Evolutionary conservation across 2,888 invertebrate species (phyloP), one percentile per base, ranked within the genome.

Genomic region (Melinaea menophilus): DNA sequence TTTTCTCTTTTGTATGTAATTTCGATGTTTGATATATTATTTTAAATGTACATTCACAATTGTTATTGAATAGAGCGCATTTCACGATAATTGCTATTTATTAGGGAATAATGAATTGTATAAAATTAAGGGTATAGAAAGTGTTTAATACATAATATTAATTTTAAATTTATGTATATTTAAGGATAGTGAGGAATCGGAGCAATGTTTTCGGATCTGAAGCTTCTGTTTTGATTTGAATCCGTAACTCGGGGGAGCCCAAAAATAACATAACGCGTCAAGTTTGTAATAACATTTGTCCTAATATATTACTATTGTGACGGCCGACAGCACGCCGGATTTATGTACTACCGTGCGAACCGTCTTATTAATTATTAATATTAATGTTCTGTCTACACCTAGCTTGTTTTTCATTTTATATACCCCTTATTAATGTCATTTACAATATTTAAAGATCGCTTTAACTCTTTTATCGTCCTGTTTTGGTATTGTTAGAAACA

Each of bases 201-300:
- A 46, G 47, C 54, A 46, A 37, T 55, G 45, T 46, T 54, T 46
- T 47, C 7, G 31, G 22, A 31, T 51, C 51, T 51, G 9, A 31
- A 31, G 54, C 7, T 22, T 7, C 56, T 62, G 55, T 63, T 55
- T 70, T 63, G 58, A 63, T 56, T 58, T 65, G 64, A 65, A 65
- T 67, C 64, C 59, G 58, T 69, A 62, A 60, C 31, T 61, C 65
- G 78, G 73, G 77, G 81, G 81, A 79, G 78, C 77, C 86, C 84
- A 84, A 88, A 89, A 89, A 89, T 89, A 89, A 87, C 88, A 85
- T 82, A 82, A 85, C 82, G 85, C 84, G 82, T 84, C 78, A 77
- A 76, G 86, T 88, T 89, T 88, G 87, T 88, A 88, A 88, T 86
- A 89, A 89, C 87, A 88, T 88, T 87, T 85, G 89, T 86, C 86